Conservation (phyloP, 1,140 invertebrate species). For the Patella vulgata region DNA sequence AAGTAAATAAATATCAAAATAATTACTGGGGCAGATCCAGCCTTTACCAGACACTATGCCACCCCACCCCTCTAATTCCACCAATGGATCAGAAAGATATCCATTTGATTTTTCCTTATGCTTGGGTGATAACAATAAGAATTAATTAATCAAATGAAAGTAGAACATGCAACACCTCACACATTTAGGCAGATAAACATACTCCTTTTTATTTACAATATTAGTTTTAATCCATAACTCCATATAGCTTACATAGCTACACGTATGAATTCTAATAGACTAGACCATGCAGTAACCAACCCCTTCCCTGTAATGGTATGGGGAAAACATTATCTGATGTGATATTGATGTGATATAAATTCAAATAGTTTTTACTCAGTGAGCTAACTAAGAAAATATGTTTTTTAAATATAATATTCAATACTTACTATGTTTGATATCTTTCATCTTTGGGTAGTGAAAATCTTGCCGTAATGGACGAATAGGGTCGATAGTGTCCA, state of each 20-base stretch:
- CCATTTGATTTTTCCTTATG: not conserved
- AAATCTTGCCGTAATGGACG: conserved; percentile 61
- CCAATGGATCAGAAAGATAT: not conserved
- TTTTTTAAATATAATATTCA: conserved; percentile 1
- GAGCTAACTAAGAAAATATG: not conserved
- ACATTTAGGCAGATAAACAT: no score
- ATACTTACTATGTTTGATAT: conserved; percentile 62
- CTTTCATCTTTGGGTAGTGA: conserved; percentile 66
- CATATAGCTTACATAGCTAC: no score
- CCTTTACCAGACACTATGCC: not conserved
- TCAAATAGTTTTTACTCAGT: not conserved
- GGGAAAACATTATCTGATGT: not conserved
- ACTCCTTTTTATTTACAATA: no score
- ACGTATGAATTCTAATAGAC: not conserved
- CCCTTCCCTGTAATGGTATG: not conserved
- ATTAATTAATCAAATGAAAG: no score
- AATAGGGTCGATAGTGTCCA: conserved; percentile 66
- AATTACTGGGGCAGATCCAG: not conserved
- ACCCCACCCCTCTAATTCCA: not conserved
- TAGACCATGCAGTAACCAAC: not conserved
- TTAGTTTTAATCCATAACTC: no score
- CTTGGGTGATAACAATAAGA: no score
- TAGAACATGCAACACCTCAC: no score
- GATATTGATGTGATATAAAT: not conserved
- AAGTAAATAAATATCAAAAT: not conserved